Evolutionary conservation across 2,113 vertebrate genomes (phyloP), one percentile per base, ranked within the genome.

Genomic region (Hippolais icterina): DNA sequence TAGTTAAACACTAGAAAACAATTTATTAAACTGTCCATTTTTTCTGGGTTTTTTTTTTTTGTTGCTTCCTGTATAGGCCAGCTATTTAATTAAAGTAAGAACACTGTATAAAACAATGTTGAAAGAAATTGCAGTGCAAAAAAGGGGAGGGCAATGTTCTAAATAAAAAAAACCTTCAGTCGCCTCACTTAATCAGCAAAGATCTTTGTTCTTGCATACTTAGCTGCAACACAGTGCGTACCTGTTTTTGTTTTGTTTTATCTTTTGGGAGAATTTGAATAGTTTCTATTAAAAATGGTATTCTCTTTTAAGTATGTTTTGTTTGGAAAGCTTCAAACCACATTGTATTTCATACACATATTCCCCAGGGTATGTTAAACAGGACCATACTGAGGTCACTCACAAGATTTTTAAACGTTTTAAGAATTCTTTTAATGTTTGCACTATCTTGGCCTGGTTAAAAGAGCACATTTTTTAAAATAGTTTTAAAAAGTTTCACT

Each of bases 351-450:
- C 95, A 96, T 95, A 87, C 94, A 89, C 96, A 94, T 93, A 91
- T 96, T 97, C 96, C 97, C 96, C 72, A 79, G 96, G 59, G 95
- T 81, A 96, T 49, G 68, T 88, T 97, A 98, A 98, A 97, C 91
- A 95, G 91, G 93, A 98, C 97, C 92, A 96, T 88, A 94, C 83
- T 97, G 96, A 98, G 97, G 97, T 98, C 96, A 98, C 94, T 90
- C 96, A 72, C 90, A 96, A 96, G 94, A 95, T 96, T 97, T 97
- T 96, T 92, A 76, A 95, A 97, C 29, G 80, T 96, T 97, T 97
- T 95, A 97, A 97, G 95, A 97, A 97, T 97, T 97, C 91, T 75
- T 97, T 97, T 98, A 97, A 97, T 98, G 96, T 96, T 95, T 97
- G 52, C 61, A 94, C 69, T 97, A 96, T 97, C 83, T 97, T 97